Conservation (phyloP, 2,113 vertebrate species). For the Carassius gibelio region DNA sequence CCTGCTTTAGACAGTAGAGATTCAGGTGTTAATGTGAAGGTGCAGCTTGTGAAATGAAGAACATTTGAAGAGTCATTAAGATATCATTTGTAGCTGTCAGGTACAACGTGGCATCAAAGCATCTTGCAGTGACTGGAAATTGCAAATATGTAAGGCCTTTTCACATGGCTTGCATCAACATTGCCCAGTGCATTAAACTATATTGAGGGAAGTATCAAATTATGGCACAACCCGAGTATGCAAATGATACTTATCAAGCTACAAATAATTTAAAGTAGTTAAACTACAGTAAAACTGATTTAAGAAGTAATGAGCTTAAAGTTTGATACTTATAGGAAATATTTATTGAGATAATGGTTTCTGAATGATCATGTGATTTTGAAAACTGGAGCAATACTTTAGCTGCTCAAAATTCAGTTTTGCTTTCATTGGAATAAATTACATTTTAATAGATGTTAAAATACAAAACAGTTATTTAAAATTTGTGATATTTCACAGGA, state of each 20-base stretch:
- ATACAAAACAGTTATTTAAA: too few relatives aligned
- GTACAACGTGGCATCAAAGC: not conserved
- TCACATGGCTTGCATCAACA: not conserved
- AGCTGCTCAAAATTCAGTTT: too few relatives aligned
- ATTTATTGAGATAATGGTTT: too few relatives aligned
- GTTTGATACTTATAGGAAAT: too few relatives aligned
- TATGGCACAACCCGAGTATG: not conserved
- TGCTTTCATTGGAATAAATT: too few relatives aligned
- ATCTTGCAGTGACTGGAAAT: not conserved
- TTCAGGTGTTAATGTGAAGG: constrained; percentile 10
- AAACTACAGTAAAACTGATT: too few relatives aligned
- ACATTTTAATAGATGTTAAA: too few relatives aligned
- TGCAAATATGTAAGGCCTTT: not conserved
- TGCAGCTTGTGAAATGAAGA: constrained; percentile 21
- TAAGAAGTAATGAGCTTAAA: too few relatives aligned
- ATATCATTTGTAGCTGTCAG: not conserved
- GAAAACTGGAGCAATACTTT: too few relatives aligned
- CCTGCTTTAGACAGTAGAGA: constrained; percentile 1
- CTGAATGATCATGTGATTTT: too few relatives aligned
- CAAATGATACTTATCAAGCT: not conserved
- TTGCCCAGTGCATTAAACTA: not conserved
- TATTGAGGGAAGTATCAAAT: not conserved
- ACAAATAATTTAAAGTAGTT: too few relatives aligned
- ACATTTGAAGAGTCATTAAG: not conserved
- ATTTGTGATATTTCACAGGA: too few relatives aligned